Evolutionary conservation across 2,113 vertebrate species (phyloP), one percentile per base, ranked within the genome.

Genomic region (Silurus asotus): DNA sequence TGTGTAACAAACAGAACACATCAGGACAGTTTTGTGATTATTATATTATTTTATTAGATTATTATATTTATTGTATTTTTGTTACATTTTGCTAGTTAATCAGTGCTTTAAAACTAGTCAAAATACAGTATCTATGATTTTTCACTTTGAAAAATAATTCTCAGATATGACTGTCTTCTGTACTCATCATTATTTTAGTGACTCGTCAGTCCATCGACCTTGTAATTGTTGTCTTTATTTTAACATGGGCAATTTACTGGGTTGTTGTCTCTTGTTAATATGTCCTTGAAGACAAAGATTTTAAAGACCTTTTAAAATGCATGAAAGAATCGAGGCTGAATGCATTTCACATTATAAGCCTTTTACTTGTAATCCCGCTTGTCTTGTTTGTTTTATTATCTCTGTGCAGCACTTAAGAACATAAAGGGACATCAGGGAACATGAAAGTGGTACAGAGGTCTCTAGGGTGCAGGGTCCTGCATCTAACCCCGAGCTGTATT

Each of bases 371-470:
- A 84, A 62, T 76, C 70, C 83, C n/a, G 70, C 58, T n/a, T 2
- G 56, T 76, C 56, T 49, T 49, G 37, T 74, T 84, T 76, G 69
- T 84, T 84, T 84, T 65, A 84, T 84, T 49, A 70, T 70, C 45
- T 62, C 62, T 51, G 56, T 45, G 51, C 37, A 61, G 70, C 83
- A 84, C 83, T 84, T 84, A 75, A 84, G 70, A 62, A 51, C 83
- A 84, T 84, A 84, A 84, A 74, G 0, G 13, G 28, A 51, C 83
- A 84, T 75, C 23, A 6, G 69, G 56, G 56, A 70, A 74, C 83
- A 81, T 84, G 55, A 84, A 76, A 84, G 83, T 75, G 55, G 70
- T 58, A 17, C 67, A 76, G 69, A 55, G 82, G 48, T 56, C 82
- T 55, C 83, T 19, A 23, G 25, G 23, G 78, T 61, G 58, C 45